Percentiles rank a stretch among this genome's conserved stretches.
Conservation (phyloP, 2,888 invertebrate species). For the Gibbula magus region DNA sequence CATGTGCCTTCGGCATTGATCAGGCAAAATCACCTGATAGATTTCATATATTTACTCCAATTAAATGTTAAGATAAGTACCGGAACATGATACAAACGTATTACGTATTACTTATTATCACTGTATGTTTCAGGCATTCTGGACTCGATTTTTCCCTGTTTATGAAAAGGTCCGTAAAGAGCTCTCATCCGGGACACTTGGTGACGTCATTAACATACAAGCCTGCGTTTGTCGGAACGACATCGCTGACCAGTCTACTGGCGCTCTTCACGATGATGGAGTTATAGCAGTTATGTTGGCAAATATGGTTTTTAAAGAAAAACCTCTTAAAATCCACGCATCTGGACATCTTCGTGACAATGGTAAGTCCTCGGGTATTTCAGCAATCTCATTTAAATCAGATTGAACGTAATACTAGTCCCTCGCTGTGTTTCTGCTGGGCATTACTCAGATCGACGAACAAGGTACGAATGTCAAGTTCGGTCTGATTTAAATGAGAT, state of each 20-base stretch:
- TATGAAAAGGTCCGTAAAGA: slow-evolving; percentile 83
- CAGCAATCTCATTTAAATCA: too few species aligned
- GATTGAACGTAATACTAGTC: too few species aligned
- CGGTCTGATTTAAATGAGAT: too few species aligned
- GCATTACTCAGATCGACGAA: too few species aligned
- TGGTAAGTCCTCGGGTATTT: slow-evolving; percentile 10
- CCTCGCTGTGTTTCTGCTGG: too few species aligned
- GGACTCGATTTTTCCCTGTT: slow-evolving; percentile 89
- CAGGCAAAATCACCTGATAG: too few species aligned
- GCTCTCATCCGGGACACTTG: slow-evolving; percentile 85
- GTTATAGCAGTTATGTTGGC: slow-evolving; percentile 66
- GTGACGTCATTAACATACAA: slow-evolving; percentile 83
- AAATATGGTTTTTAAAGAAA: slow-evolving; percentile 79
- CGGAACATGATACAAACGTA: too few species aligned
- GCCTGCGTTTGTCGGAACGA: slow-evolving; percentile 81
- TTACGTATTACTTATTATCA: not conserved
- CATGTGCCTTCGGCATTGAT: too few species aligned
- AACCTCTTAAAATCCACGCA: slow-evolving; percentile 77
- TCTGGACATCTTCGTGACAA: slow-evolving; percentile 28
- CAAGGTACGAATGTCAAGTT: too few species aligned
- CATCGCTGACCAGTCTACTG: slow-evolving; percentile 82
- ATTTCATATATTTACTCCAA: too few species aligned
- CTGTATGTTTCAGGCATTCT: slow-evolving; percentile 80
- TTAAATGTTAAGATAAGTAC: too few species aligned
- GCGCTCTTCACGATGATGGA: slow-evolving; percentile 67